Evolutionary conservation across 2,113 vertebrate genomes (phyloP), one percentile per base, ranked within the genome.

Genomic region (Leucopsar rothschildi): DNA sequence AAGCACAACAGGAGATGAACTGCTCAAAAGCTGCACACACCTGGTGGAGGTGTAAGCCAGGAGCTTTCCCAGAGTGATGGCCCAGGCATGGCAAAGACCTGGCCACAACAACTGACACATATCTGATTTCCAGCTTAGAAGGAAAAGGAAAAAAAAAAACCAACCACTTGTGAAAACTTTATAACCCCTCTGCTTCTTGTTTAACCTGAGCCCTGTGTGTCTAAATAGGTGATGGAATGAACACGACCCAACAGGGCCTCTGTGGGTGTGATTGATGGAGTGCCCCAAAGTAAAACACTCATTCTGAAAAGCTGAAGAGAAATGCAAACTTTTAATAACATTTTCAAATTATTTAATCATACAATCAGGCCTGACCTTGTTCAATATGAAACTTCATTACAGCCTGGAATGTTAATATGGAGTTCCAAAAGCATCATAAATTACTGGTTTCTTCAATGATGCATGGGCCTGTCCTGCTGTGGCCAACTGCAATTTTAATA

Each of bases 261-360:
- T 10, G 60, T 21, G 77, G 49, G 52, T 85, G 95, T 95, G 92
- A 92, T 95, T 92, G 96, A 93, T 81, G 76, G 80, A 78, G 72
- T 28, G 57, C 49, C 87, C 84, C 91, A 87, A 82, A 93, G 68
- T 88, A 33, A 85, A 93, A 91, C 2, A 63, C 73, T 61, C 81
- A 13, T 59, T 72, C 31, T 81, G 90, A 85, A 96, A 95, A 95
- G 85, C 82, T 87, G 87, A 33, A 85, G 87, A 79, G 96, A 90
- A 91, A 95, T 55, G 76, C 80, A 94, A 73, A 96, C 56, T 92
- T 97, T 96, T 95, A 96, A 95, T 96, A 96, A 83, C 80, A 81
- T 93, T 96, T 90, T 86, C 69, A 87, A 82, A 95, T 94, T 80
- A 89, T 95, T 95, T 95, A 88, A 95, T 97, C 92, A 76, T 82